phyloP scores from a whole-genome alignment of 2,113 vertebrate genomes.

The Poeciliopsis prolifica region DNA sequence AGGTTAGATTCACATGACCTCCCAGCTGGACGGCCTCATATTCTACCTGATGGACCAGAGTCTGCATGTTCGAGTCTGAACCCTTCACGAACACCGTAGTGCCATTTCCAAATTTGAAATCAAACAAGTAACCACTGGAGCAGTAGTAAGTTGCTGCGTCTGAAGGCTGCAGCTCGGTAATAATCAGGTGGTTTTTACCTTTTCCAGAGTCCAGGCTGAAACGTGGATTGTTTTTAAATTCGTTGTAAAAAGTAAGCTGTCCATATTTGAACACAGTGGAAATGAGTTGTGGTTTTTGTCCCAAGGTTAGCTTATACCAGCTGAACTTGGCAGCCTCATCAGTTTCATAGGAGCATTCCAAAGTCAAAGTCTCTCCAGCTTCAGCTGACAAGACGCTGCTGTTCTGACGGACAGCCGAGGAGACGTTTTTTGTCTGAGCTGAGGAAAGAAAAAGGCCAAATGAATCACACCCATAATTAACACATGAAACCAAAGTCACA shows the following conservation, averaged over 20 bases:
- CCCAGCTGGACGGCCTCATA: conserved; percentile 28
- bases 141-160: conserved; percentile 67
- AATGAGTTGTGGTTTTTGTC: conserved; percentile 38
- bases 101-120: conserved; percentile 14
- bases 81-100: conserved; percentile 11
- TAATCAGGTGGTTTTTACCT: conserved; percentile 31
- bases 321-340: not conserved
- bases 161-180: conserved; percentile 4
- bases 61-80: not conserved
- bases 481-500: too few relatives aligned
- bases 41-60: conserved; percentile 32
- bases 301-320: conserved; percentile 61
- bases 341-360: conserved; percentile 21
- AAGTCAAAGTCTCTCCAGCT: conserved; percentile 23
- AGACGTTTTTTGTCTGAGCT: not conserved
- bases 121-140: too few relatives aligned
- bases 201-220: conserved; percentile 10
- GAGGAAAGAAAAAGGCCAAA: not conserved
- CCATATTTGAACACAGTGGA: conserved; percentile 18
- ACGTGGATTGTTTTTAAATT: conserved; percentile 35
- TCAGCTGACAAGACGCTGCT: conserved; percentile 4
- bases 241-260: not conserved
- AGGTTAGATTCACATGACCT: conserved; percentile 57
- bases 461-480: too few relatives aligned
- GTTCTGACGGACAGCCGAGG: not conserved